Evolutionary conservation across 2,113 vertebrate genomes (phyloP), one percentile per base, ranked within the genome.

Genomic region (Lophura nycthemera): DNA sequence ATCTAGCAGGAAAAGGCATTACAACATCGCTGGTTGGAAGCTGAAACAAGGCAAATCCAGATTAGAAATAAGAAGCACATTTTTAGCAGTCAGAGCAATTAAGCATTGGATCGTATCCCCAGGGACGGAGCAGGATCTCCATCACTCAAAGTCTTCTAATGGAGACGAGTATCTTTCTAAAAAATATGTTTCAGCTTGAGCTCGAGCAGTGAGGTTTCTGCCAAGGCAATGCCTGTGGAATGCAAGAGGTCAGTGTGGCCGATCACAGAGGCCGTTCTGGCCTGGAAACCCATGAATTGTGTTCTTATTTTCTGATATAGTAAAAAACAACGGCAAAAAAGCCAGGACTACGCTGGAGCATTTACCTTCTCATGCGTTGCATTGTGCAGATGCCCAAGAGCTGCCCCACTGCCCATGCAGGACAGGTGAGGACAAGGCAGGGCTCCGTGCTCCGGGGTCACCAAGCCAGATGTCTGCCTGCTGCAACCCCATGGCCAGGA

Each of bases 1-100:
- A 97, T 96, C 93, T 95, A 92, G 76, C 91, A 97, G 93, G 92
- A 96, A 97, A 96, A 96, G 94, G 93, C 95, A 97, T 95, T 92
- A 91, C 91, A 92, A 54, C 95, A 95, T 96, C 88, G 86, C 89
- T 75, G 12, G 65, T 17, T 95, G 94, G 96, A 93, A 97, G 90
- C 83, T 20, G 89, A 94, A 95, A 88, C 93, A 90, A 95, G 93
- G 83, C 94, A 95, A 96, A 96, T 92, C 95, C 94, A 94, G 95
- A 95, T 96, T 94, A 97, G 93, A 94, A 97, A 95, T 86, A 97
- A 96, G 94, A 90, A 90, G 92, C 93, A 94, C 90, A 91, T 95
- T 97, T 96, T 92, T 92, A 97, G 93, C 93, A 92, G 83, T 95
- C 93, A 78, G 88, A 96, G 91, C 94, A 96, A 95, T 97, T 95